Conservation (phyloP, 2,113 vertebrate genomes). For the Phylloscopus whistleri region DNA sequence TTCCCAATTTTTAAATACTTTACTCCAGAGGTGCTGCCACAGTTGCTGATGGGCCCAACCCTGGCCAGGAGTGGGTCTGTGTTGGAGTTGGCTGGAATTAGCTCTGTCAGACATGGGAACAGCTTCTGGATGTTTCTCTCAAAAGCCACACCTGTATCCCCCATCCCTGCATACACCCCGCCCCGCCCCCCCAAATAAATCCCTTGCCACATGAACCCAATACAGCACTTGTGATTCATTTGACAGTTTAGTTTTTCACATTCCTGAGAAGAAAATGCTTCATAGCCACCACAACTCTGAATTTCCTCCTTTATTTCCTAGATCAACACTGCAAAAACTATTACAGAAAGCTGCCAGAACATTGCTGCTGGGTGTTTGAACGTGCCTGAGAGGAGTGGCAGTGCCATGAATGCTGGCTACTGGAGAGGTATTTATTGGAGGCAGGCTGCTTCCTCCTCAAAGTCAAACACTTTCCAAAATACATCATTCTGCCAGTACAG, state of each 20-base stretch:
- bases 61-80: background rate
- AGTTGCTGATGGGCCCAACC: background rate
- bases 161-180: too few relatives aligned
- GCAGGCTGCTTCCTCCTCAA: background rate
- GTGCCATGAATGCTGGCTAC: background rate
- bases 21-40: background rate
- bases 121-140: background rate
- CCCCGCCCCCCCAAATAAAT: fast-evolving
- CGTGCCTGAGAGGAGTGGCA: background rate
- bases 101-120: background rate
- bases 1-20: background rate
- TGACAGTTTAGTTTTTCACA: background rate
- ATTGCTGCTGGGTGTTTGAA: background rate
- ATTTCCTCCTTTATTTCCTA: background rate
- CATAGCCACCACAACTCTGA: background rate
- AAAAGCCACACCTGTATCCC: background rate
- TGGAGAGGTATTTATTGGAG: background rate
- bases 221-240: background rate
- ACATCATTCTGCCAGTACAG: too few relatives aligned
- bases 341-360: background rate
- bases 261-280: background rate
- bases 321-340: background rate
- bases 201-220: background rate
- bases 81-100: background rate
- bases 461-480: background rate